These are phyloP conservation scores for Chionodraco myersi DNA, from an alignment of 2,113 vertebrate genomes.

Conservation along the genomic window DNA sequence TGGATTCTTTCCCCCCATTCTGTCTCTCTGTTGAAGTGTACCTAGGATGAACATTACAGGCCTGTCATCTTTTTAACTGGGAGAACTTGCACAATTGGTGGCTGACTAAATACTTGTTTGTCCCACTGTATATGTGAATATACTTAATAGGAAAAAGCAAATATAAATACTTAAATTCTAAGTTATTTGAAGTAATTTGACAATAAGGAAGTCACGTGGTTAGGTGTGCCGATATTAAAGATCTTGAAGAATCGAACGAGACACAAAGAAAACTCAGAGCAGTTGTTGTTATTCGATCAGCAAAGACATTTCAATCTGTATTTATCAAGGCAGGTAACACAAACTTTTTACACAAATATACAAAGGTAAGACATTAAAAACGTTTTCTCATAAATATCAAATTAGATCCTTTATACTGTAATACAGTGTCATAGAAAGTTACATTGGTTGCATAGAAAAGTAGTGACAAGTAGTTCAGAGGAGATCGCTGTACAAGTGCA, in stretches of 20 bases:
- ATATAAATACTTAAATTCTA: no score
- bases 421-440: constrained; percentile 85
- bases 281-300: constrained; percentile 58
- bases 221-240: no score
- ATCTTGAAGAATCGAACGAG: neutral
- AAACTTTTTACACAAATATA: constrained; percentile 87
- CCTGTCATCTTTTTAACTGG: no score
- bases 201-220: no score
- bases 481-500: constrained; percentile 34
- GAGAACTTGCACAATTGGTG: no score
- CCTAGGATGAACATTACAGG: no score
- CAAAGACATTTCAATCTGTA: constrained; percentile 48
- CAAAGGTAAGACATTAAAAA: constrained; percentile 90
- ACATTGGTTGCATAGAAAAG: constrained; percentile 92
- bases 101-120: no score
- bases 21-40: no score
- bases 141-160: no score
- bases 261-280: constrained; percentile 20
- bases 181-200: no score
- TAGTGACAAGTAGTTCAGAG: constrained; percentile 36
- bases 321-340: constrained; percentile 72
- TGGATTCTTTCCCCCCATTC: no score
- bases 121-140: no score
- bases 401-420: constrained; percentile 88
- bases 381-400: constrained; percentile 92